Evolutionary conservation across 2,113 vertebrate genomes (phyloP).

Genomic region (Xerus inauris): DNA sequence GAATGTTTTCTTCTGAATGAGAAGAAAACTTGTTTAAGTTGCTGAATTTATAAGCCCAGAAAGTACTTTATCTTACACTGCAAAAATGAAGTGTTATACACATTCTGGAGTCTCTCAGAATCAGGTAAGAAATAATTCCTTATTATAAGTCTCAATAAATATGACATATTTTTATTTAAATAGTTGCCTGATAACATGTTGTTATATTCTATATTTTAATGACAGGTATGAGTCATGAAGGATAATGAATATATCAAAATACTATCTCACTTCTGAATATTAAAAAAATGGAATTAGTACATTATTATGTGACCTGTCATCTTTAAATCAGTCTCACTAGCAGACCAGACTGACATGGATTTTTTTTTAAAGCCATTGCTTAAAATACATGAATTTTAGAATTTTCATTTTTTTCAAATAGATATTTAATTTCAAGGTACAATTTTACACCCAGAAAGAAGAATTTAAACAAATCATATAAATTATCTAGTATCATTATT

Average conservation of each 20-base stretch:
- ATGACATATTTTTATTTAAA: background rate
- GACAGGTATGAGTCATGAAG: background rate
- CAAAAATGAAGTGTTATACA: background rate
- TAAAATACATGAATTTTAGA: conserved; percentile 43
- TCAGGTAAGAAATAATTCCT: background rate
- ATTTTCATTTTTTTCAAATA: conserved; percentile 61
- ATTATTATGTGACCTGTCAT: background rate
- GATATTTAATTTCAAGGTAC: conserved; percentile 18
- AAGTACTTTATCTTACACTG: background rate
- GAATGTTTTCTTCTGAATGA: conserved; percentile 39
- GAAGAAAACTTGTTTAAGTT: conserved; percentile 22
- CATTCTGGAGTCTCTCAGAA: background rate
- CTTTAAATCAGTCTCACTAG: conserved; percentile 32
- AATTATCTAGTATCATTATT: background rate
- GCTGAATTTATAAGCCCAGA: background rate
- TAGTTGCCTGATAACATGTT: background rate
- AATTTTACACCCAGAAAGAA: background rate
- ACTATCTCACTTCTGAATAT: background rate
- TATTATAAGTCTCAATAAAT: background rate
- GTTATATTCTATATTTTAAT: background rate
- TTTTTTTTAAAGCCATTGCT: background rate
- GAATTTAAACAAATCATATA: background rate
- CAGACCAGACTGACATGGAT: background rate
- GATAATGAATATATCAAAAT: conserved; percentile 16
- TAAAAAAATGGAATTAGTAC: background rate